A percentile compares a stretch with the other conserved stretches of the same genome.
These are phyloP conservation scores for Diphyllodes magnificus DNA, from an alignment of 2,113 vertebrate genomes.

Conservation along the genomic window DNA sequence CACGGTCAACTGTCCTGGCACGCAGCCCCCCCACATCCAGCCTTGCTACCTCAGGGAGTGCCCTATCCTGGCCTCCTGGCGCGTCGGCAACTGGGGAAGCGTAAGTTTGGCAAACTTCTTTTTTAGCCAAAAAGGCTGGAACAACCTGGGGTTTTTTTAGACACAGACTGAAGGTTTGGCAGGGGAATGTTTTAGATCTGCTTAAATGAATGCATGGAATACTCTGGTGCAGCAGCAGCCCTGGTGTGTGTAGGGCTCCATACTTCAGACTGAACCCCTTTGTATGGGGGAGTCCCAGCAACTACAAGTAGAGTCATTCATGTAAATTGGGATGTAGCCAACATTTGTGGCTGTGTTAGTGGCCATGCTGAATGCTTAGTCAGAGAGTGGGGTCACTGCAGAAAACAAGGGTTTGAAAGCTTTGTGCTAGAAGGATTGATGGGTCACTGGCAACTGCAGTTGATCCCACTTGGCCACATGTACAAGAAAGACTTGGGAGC, in stretches of 20 bases:
- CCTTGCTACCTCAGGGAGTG: constrained; percentile 83
- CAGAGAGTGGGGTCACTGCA: not conserved
- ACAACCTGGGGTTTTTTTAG: not conserved
- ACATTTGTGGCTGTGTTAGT: not conserved
- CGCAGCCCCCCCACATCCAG: constrained; percentile 83
- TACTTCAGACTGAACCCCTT: not conserved
- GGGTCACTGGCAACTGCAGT: not conserved
- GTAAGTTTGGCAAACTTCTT: constrained; percentile 68
- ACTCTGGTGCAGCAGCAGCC: not conserved
- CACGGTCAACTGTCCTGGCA: constrained; percentile 83
- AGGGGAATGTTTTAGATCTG: not conserved
- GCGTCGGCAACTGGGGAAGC: constrained; percentile 88
- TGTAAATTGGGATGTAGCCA: not conserved
- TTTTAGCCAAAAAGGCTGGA: not conserved
- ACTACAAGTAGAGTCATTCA: not conserved
- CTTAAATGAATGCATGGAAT: not conserved
- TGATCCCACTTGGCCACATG: not conserved
- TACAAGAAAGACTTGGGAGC: not conserved
- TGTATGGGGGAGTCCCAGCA: accelerated
- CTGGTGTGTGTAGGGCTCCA: not conserved
- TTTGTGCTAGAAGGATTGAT: not conserved
- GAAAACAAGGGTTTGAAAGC: not conserved
- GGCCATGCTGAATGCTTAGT: not conserved
- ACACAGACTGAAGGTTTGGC: not conserved
- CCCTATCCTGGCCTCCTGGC: constrained; percentile 78